Evolutionary conservation across 23 tunicate genomes (phyloP).

Genomic region (Trididemnum clinides): DNA sequence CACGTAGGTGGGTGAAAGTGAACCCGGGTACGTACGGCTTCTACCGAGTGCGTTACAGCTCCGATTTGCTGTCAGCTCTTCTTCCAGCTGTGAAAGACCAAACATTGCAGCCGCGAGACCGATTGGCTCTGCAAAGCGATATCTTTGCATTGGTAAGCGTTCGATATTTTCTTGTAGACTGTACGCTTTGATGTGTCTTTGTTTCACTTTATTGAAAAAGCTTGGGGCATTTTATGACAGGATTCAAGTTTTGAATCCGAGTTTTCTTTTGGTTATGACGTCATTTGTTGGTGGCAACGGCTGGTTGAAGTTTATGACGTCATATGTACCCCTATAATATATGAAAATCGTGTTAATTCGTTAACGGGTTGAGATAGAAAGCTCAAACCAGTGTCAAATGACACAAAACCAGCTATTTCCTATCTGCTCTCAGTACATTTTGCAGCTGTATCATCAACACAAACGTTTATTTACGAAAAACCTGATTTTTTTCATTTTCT

Average conservation of each 20-base stretch:
- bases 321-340: too few relatives aligned
- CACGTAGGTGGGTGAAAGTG: slow-evolving; percentile 93
- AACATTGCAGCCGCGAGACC: slow-evolving; percentile 63
- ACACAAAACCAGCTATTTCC: too few relatives aligned
- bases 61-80: slow-evolving; percentile 66
- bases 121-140: slow-evolving; percentile 74
- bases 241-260: background rate
- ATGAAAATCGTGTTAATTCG: too few relatives aligned
- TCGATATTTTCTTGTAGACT: too few relatives aligned
- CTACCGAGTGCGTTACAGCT: slow-evolving; percentile 85
- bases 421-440: too few relatives aligned
- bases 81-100: slow-evolving; percentile 67
- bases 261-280: background rate
- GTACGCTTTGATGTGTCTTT: too few relatives aligned
- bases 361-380: too few relatives aligned
- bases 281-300: background rate
- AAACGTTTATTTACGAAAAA: too few relatives aligned
- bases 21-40: slow-evolving; percentile 89
- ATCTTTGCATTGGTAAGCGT: slow-evolving; percentile 81
- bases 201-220: too few relatives aligned
- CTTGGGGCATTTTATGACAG: background rate
- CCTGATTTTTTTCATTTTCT: too few relatives aligned
- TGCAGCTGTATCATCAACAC: too few relatives aligned
- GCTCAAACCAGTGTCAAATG: too few relatives aligned
- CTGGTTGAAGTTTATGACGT: background rate